A percentile compares a stretch with the other conserved stretches of the same genome.
Evolutionary conservation across 2,113 vertebrate genomes (phyloP).

Genomic region (Lophius piscatorius): DNA sequence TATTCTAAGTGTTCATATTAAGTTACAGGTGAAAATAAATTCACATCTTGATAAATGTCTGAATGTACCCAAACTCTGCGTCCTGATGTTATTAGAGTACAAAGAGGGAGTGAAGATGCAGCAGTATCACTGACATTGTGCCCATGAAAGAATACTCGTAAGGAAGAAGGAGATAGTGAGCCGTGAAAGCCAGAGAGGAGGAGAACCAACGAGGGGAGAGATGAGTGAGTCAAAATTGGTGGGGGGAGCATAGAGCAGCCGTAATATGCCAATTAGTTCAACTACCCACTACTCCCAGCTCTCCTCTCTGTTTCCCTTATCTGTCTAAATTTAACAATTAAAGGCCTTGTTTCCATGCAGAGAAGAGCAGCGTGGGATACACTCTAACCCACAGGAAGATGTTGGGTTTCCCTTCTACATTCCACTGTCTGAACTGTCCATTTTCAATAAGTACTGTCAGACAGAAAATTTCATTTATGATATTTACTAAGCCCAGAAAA

Average conservation of each 20-base stretch:
- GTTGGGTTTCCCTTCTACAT: neutral
- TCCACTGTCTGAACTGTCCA: neutral
- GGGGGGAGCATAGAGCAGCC: conserved; percentile 14
- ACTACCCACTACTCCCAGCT: conserved; percentile 33
- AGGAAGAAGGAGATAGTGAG: neutral
- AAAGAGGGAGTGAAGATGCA: neutral
- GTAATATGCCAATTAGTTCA: conserved; percentile 43
- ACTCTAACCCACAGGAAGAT: neutral
- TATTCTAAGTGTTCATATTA: too few relatives aligned
- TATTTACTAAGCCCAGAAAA: neutral
- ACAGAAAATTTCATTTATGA: neutral
- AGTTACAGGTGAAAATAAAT: too few relatives aligned
- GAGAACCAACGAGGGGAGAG: neutral
- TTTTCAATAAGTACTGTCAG: neutral
- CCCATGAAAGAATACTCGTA: neutral
- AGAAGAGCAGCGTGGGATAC: neutral
- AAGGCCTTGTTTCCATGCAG: conserved; percentile 36
- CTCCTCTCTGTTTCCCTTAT: conserved; percentile 37
- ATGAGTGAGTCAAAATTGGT: conserved; percentile 33
- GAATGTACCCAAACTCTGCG: conserved; percentile 4
- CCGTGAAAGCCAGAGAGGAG: conserved; percentile 2
- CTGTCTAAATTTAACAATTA: conserved; percentile 47
- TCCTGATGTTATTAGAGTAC: neutral
- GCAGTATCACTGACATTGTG: conserved; percentile 1
- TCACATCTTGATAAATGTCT: too few relatives aligned